phyloP scores from a whole-genome alignment of 2,113 vertebrate species.

The Salvelinus sp. region DNA sequence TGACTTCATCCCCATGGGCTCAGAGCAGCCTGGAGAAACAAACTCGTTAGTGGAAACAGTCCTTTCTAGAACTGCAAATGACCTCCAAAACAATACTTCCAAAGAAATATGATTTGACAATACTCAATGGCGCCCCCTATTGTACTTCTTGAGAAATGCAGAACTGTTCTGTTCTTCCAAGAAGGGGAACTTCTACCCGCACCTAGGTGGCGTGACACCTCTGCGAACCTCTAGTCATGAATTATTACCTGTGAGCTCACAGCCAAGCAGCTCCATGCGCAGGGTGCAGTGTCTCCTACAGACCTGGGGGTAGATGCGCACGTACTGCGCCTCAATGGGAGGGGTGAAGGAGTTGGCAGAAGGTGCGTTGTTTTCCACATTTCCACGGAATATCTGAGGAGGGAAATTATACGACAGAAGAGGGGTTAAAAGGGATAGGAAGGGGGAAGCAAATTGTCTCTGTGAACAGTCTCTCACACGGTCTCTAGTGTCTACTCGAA shows the following conservation, averaged over 20 bases:
- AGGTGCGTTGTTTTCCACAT: constrained; percentile 94
- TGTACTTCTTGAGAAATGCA: too few relatives aligned
- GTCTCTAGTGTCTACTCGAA: constrained; percentile 60
- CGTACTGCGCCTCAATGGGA: constrained; percentile 91
- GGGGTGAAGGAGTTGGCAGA: constrained; percentile 96
- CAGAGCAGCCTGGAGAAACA: constrained; percentile 86
- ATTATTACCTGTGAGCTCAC: constrained; percentile 86
- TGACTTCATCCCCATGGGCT: constrained; percentile 97
- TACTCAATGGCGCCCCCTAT: too few relatives aligned
- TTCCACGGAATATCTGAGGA: constrained; percentile 90
- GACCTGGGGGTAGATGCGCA: constrained; percentile 95
- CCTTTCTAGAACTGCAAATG: not conserved
- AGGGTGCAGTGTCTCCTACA: constrained; percentile 96
- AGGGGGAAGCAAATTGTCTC: constrained; percentile 31
- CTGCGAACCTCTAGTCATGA: too few relatives aligned
- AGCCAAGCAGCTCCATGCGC: constrained; percentile 96
- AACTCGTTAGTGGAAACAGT: not conserved
- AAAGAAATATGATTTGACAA: not conserved
- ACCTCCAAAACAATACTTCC: not conserved
- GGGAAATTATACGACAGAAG: constrained; percentile 46
- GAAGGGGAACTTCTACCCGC: too few relatives aligned
- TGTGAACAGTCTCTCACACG: constrained; percentile 25
- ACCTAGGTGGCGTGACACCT: too few relatives aligned
- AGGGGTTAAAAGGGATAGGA: not conserved
- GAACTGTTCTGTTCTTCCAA: too few relatives aligned